Base-by-base conservation (phyloP, 2,888 invertebrate species). In the Trichogramma evanescens region DNA sequence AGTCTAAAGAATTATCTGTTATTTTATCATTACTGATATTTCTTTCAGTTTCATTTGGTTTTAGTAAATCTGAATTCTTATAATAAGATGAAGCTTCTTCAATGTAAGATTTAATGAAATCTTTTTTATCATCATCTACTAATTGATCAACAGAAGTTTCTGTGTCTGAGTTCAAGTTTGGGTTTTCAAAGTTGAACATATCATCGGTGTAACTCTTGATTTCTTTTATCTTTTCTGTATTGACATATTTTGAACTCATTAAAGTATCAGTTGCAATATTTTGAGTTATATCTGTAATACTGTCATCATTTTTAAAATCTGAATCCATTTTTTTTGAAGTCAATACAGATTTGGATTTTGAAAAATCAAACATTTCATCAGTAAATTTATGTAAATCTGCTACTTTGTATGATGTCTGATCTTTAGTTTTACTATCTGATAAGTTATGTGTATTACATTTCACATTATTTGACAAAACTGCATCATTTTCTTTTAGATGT, bases 161-260 rank as follows among this genome's bases (percentile, higher is more conserved):
- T 26, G 26, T 2, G 26, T 26, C 26, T 26, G 26, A 26, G 5
- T 52, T 51, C 38, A 4, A 43, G 4, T n/a, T 3, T n/a, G 13
- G 48, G 9, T 54, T 50, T 54, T n/a, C 10, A 59, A 56, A 59
- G 13, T 10, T 39, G 43, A 62, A 56, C 39, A 50, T 45, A 40
- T 62, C 54, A 54, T 62, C 56, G 10, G 41, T 39, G 42, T 45
- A 43, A 9, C 7, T 5, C 3, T 41, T 50, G 49, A 45, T 9
- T 39, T 45, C 50, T 46, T 53, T 53, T 8, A 50, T 46, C 42
- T 6, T 13, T 1, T 5, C 6, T 40, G 50, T 40, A 9, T 40
- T 41, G 10, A 38, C 4, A 46, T 8, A 42, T 42, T 3, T 2
- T 10, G 8, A 8, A n/a, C 38, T 40, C 10, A 40, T 10, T 39